A percentile compares a stretch with the other conserved stretches of the same genome.
These are phyloP conservation scores for Microchirus variegatus DNA, from an alignment of 2,797 vertebrate genomes.

Conservation along the genomic window DNA sequence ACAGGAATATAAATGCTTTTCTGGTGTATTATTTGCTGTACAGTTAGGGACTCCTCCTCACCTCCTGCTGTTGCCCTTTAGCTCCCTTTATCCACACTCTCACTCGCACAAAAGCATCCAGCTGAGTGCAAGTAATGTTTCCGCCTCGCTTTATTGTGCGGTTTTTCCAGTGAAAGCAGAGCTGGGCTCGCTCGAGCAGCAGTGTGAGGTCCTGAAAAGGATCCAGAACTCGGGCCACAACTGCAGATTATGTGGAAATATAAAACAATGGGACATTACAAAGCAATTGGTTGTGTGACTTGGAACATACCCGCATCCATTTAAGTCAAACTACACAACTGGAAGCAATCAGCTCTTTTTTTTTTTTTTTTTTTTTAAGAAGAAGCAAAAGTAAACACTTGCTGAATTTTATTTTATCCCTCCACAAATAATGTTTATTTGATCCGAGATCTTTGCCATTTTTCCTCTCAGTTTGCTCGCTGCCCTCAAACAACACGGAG, in stretches of 20 bases:
- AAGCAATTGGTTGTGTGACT: slow-evolving; percentile 8
- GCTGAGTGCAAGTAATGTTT: slow-evolving; percentile 47
- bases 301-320: background rate
- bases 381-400: background rate
- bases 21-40: slow-evolving; percentile 6
- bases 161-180: slow-evolving; percentile 27
- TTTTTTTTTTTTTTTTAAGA: background rate
- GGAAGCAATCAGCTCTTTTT: slow-evolving; percentile 4
- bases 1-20: slow-evolving; percentile 6
- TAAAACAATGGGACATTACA: background rate
- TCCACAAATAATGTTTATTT: background rate
- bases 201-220: slow-evolving; percentile 30
- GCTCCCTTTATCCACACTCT: slow-evolving; percentile 15
- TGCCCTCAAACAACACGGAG: no score
- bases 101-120: slow-evolving; percentile 39
- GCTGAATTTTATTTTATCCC: background rate
- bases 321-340: background rate
- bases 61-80: slow-evolving; percentile 4
- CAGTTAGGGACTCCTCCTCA: slow-evolving; percentile 1
- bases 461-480: background rate
- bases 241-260: background rate
- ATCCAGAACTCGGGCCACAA: background rate
- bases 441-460: background rate
- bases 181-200: slow-evolving; percentile 7
- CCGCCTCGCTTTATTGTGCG: slow-evolving; percentile 36